Conservation (phyloP, 2,797 vertebrate genomes). For the Brachymystax lenok region DNA sequence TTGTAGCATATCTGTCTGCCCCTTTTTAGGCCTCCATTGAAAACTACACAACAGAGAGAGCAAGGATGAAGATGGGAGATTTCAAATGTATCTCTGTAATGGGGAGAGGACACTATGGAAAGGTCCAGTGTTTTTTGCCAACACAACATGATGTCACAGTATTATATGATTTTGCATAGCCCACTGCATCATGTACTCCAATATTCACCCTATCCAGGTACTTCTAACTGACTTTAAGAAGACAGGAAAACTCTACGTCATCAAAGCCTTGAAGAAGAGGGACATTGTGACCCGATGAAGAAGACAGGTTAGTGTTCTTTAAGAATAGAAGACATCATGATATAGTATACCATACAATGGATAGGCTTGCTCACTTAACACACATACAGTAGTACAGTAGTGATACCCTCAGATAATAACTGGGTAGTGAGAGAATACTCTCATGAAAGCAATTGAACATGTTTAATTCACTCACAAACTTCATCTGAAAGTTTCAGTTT, state of each 20-base stretch:
- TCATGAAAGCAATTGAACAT: no score
- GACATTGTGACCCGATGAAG: conserved; percentile 89
- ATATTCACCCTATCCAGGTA: conserved; percentile 74
- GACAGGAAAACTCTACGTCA: conserved; percentile 83
- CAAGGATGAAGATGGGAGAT: conserved; percentile 79
- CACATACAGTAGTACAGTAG: not conserved
- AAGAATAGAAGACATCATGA: conserved; percentile 12
- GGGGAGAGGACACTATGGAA: conserved; percentile 91
- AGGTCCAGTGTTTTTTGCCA: conserved; percentile 51
- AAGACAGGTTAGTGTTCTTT: conserved; percentile 78
- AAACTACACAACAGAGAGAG: conserved; percentile 31
- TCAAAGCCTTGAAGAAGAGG: conserved; percentile 93
- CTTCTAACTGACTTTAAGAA: conserved; percentile 84
- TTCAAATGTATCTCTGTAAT: conserved; percentile 84
- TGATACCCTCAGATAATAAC: not conserved
- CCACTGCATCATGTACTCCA: conserved; percentile 7
- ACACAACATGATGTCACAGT: not conserved
- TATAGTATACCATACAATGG: not conserved
- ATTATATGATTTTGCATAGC: not conserved
- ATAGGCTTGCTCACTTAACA: not conserved
- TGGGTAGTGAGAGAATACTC: no score
- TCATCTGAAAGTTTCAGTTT: no score
- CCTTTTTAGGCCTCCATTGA: conserved; percentile 53
- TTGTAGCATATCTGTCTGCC: conserved; percentile 17
- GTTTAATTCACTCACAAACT: no score